Base-by-base conservation (phyloP, 2,888 invertebrate species). In the Watsonalla cultraria region DNA sequence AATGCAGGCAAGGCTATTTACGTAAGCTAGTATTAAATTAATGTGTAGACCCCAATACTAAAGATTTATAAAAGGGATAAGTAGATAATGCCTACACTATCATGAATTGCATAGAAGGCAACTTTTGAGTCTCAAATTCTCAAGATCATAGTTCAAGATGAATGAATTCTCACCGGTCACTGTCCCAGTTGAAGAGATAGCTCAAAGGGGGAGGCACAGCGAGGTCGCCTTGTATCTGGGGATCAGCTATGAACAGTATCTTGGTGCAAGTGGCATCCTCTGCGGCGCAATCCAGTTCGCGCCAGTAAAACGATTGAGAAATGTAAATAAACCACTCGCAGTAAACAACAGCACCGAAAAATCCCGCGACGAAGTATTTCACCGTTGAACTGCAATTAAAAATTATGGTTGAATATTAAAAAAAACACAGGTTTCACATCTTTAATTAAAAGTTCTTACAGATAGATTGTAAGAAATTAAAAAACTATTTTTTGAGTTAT, bases 211-310 rank as follows among this genome's bases (percentile, higher is more conserved):
- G 90, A 5, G 93, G 85, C 53, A 96, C 97, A 70, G 95, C 94
- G 45, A 92, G 84, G 64, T 96, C 94, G 0, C 98, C 99, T 64
- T 98, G 93, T 57, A 99, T 93, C 84, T 99, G 99, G 14, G 98
- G 98, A 85, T 99, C 99, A 6, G 98, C 97, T 52, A 97, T 94
- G 51, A 96, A 91, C 51, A 96, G 79, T 54, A 96, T 87, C 68
- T 92, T 93, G 6, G 93, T 92, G 64, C 95, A 94, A 54, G 92
- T 89, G 0, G 62, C 52, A 42, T 80, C 80, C n/a, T 73, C 56
- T 6, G 64, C 54, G 65, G 70, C 78, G 86, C 94, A 94, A 54
- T 84, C 76, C 37, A 92, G 70, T 13, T 82, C 76, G 51, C 87
- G 82, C 82, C 93, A 87, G 58, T 87, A 78, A 33, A 73, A 52